phyloP scores from a whole-genome alignment of 2,797 vertebrate genomes.

The Heliangelus exortis region DNA sequence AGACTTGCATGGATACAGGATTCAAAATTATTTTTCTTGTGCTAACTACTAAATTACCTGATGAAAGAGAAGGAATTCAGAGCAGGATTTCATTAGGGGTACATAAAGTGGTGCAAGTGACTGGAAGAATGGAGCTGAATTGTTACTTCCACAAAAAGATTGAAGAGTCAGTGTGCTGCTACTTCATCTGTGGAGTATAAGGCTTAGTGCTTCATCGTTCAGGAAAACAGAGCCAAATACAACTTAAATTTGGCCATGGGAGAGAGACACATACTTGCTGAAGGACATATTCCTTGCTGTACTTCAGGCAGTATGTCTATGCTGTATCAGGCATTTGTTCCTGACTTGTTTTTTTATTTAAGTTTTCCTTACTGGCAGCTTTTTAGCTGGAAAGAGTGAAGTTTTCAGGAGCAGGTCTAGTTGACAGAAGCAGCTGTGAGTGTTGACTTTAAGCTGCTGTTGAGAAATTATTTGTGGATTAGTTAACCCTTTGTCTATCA shows the following conservation, averaged over 20 bases:
- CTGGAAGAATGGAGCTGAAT: not conserved
- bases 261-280: fast-evolving
- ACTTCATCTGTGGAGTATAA: not conserved
- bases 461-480: not conserved
- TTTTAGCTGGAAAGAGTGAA: not conserved
- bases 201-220: not conserved
- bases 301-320: not conserved
- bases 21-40: not conserved
- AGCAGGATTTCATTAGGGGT: not conserved
- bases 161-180: not conserved
- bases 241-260: not conserved
- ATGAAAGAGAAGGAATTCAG: not conserved
- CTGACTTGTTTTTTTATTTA: not conserved
- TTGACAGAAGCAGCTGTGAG: not conserved
- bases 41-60: not conserved
- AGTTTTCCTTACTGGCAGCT: not conserved
- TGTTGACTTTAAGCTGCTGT: not conserved
- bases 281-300: not conserved
- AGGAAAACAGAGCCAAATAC: not conserved
- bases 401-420: not conserved
- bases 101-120: not conserved
- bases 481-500: not conserved
- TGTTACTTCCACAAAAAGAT: not conserved
- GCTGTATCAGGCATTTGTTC: fast-evolving
- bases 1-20: not conserved